Conservation (phyloP, 2,113 vertebrate genomes). For the Morone saxatilis region DNA sequence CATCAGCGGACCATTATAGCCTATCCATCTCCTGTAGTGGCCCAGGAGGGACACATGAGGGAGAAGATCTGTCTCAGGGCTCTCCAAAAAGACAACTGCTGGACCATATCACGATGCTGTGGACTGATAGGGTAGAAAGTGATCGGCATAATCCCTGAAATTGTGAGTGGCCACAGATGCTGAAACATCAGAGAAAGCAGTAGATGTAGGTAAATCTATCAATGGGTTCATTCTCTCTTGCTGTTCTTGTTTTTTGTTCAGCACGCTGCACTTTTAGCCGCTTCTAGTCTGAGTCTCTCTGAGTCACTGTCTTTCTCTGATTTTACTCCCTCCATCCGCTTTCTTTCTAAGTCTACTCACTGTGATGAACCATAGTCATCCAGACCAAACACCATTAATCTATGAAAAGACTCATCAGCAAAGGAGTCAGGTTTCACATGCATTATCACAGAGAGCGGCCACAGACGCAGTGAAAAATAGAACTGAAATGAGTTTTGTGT, state of each 20-base stretch:
- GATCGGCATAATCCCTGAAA: conserved; percentile 19
- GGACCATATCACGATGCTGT: conserved; percentile 9
- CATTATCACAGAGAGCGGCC: conserved; percentile 41
- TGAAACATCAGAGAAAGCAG: conserved; percentile 33
- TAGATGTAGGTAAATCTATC: conserved; percentile 34
- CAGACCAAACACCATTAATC: conserved; percentile 32
- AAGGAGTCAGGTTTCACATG: conserved; percentile 51
- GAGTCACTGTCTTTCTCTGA: conserved; percentile 20
- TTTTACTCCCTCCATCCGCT: conserved; percentile 37
- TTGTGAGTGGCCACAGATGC: conserved; percentile 36
- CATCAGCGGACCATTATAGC: conserved; percentile 54
- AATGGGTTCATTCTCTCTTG: conserved; percentile 28
- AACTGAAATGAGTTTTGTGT: conserved; percentile 11
- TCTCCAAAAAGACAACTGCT: conserved; percentile 32
- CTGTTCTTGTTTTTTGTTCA: neutral
- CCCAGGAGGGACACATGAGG: conserved; percentile 31
- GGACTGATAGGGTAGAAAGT: conserved; percentile 23
- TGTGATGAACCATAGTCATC: conserved; percentile 24
- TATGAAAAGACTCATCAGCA: conserved; percentile 38
- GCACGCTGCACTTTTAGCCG: neutral
- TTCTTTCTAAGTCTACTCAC: conserved; percentile 18
- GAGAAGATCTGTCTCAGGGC: conserved; percentile 43
- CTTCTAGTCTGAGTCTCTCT: neutral
- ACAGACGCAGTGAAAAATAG: conserved; percentile 28
- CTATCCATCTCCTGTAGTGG: conserved; percentile 50